phyloP scores from a whole-genome alignment of 2,113 vertebrate genomes.

The Menura novaehollandiae region DNA sequence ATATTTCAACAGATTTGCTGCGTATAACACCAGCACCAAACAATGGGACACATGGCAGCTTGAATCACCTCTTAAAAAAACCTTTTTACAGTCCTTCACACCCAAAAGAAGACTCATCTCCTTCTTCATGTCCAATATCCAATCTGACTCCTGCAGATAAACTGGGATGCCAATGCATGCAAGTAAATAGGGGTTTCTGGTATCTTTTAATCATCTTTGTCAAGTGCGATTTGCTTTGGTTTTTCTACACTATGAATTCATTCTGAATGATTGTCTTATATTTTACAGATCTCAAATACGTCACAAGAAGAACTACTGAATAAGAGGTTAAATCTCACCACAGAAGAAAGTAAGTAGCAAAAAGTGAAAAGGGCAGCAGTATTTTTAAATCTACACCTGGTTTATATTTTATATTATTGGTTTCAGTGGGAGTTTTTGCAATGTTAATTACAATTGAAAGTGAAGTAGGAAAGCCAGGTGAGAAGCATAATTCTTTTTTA shows the following conservation, averaged over 20 bases:
- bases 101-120: slow-evolving; percentile 75
- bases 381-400: not conserved
- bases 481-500: not conserved
- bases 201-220: not conserved
- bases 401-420: not conserved
- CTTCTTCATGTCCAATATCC: slow-evolving; percentile 64
- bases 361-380: not conserved
- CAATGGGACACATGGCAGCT: slow-evolving; percentile 93
- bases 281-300: not conserved
- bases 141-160: not conserved
- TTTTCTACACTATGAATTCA: not conserved
- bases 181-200: slow-evolving; percentile 45
- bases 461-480: not conserved
- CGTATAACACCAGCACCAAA: slow-evolving; percentile 84
- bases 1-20: slow-evolving; percentile 82
- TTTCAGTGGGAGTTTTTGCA: not conserved
- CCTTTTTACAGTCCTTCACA: slow-evolving; percentile 77
- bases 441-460: not conserved
- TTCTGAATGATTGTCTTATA: not conserved
- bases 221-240: not conserved
- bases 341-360: slow-evolving; percentile 67
- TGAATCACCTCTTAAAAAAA: slow-evolving; percentile 87
- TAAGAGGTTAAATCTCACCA: slow-evolving; percentile 63
- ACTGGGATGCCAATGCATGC: slow-evolving; percentile 67
- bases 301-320: not conserved